Conservation (phyloP, 2,113 vertebrate genomes). For the Anser cygnoides region DNA sequence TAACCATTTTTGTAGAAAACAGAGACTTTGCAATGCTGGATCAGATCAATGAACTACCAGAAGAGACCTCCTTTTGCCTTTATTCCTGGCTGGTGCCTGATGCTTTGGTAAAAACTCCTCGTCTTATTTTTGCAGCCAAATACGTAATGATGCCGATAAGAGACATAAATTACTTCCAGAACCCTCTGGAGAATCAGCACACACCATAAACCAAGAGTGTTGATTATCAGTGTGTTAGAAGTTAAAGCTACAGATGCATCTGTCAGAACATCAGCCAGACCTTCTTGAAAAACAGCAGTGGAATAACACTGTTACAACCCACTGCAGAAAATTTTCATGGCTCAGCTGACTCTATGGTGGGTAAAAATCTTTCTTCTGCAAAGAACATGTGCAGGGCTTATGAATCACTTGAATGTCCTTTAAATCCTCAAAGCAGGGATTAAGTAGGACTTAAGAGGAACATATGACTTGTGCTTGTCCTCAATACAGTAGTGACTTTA, state of each 20-base stretch:
- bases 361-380: slow-evolving; percentile 42
- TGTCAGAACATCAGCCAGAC: background rate
- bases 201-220: background rate
- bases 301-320: background rate
- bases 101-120: background rate
- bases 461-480: slow-evolving; percentile 55
- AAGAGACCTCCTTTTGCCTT: background rate
- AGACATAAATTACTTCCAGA: background rate
- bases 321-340: background rate
- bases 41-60: slow-evolving; percentile 3
- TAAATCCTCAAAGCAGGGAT: slow-evolving; percentile 64
- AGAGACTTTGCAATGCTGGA: background rate
- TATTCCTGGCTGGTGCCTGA: background rate
- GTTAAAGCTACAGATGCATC: background rate
- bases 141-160: background rate
- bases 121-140: background rate
- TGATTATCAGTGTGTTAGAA: background rate
- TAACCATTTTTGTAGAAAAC: background rate
- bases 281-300: background rate
- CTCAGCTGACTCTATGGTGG: background rate
- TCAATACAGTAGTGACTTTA: slow-evolving; percentile 37
- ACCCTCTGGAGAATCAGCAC: background rate
- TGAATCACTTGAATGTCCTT: slow-evolving; percentile 45
- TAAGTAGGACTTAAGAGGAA: slow-evolving; percentile 56
- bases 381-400: background rate